phyloP scores from a whole-genome alignment of 2,113 vertebrate genomes.

The Centropristis striata region DNA sequence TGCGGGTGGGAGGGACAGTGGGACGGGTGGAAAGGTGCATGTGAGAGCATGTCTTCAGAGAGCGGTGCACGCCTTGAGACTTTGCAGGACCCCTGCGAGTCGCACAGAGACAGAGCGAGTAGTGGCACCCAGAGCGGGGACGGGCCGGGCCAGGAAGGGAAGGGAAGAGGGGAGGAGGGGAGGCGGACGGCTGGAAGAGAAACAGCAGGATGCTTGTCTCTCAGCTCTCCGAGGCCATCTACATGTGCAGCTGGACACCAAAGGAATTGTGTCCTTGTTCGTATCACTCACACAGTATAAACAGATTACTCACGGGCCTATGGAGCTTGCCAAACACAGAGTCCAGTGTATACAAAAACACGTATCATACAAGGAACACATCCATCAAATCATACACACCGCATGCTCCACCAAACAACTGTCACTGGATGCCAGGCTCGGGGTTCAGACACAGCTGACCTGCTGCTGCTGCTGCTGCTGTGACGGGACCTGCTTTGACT shows the following conservation, averaged over 20 bases:
- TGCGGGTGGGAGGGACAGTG: slow-evolving; percentile 31
- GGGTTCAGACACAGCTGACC: slow-evolving; percentile 53
- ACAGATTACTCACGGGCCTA: slow-evolving; percentile 72
- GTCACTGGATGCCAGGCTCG: slow-evolving; percentile 41
- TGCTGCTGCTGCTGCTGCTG: not conserved
- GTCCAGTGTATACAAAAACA: slow-evolving; percentile 72
- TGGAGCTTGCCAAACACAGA: slow-evolving; percentile 64
- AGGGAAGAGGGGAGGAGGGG: not conserved
- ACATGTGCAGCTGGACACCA: slow-evolving; percentile 74
- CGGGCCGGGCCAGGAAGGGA: not conserved
- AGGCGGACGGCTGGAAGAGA: slow-evolving; percentile 53
- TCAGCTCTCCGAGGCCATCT: slow-evolving; percentile 48
- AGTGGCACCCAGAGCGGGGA: slow-evolving; percentile 15
- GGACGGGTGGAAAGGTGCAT: slow-evolving; percentile 40
- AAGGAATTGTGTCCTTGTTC: slow-evolving; percentile 65
- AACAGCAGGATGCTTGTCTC: slow-evolving; percentile 65
- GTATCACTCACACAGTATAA: slow-evolving; percentile 71
- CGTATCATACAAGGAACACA: slow-evolving; percentile 52
- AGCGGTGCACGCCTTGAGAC: slow-evolving; percentile 48
- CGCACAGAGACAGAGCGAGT: slow-evolving; percentile 1
- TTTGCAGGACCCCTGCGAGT: slow-evolving; percentile 47
- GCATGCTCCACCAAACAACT: slow-evolving; percentile 67
- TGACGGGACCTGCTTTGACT: not conserved
- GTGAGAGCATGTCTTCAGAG: slow-evolving; percentile 54
- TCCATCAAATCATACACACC: slow-evolving; percentile 57